A percentile compares a stretch with the other conserved stretches of the same genome.
These are phyloP conservation scores for Dreissena polymorpha DNA, from an alignment of 1,140 invertebrate species.

Conservation along the genomic window DNA sequence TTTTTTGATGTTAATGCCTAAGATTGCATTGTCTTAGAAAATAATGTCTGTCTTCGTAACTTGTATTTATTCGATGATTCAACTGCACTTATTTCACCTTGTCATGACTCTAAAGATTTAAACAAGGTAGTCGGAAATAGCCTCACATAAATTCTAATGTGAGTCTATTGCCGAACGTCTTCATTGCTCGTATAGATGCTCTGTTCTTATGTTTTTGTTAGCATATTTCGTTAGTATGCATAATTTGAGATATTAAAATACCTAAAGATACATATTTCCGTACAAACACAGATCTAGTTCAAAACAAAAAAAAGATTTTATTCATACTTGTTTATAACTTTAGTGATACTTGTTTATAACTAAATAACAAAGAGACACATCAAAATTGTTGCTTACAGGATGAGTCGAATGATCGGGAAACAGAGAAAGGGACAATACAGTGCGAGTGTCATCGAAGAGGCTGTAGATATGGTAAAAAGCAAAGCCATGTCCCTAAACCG, in stretches of 20 bases:
- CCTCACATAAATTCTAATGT: background rate
- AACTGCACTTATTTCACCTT: background rate
- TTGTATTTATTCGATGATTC: background rate
- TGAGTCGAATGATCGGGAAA: slow-evolving; percentile 25
- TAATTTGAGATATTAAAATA: no score
- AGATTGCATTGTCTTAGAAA: background rate
- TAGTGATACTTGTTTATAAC: background rate
- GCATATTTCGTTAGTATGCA: no score
- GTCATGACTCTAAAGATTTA: background rate
- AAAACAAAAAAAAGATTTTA: background rate
- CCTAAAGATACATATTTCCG: background rate
- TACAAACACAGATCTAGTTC: background rate
- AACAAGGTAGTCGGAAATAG: background rate
- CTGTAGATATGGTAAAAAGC: background rate
- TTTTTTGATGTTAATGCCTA: background rate
- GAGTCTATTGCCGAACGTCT: background rate
- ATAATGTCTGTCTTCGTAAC: background rate
- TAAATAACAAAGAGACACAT: background rate
- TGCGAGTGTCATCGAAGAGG: slow-evolving; percentile 14
- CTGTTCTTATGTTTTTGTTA: background rate
- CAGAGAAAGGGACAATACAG: background rate
- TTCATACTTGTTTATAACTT: background rate
- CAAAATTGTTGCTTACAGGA: background rate
- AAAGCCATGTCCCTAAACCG: slow-evolving; percentile 3
- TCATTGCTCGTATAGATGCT: background rate